A percentile compares a stretch with the other conserved stretches of the same genome.
Evolutionary conservation across 2,113 vertebrate genomes (phyloP).

Genomic region (Zosterops pallidus): DNA sequence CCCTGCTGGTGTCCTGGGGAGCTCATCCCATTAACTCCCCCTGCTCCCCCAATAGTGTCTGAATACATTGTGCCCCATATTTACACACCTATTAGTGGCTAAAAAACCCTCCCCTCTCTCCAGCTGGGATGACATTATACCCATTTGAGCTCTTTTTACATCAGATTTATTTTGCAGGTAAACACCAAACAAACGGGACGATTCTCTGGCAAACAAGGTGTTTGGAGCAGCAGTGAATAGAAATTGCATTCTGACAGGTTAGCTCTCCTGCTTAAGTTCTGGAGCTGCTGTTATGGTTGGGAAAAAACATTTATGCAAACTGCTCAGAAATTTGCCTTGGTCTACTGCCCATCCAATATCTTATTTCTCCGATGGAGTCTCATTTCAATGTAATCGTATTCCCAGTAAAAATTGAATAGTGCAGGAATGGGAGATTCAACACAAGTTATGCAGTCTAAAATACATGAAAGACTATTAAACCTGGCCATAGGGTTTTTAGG

Average conservation of each 20-base stretch:
- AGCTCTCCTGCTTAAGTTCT: neutral
- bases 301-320: conserved; percentile 61
- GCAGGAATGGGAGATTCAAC: conserved; percentile 10
- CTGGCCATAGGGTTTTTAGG: neutral
- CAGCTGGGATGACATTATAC: neutral
- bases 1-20: neutral
- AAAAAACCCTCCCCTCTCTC: neutral
- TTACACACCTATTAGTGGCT: neutral
- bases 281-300: conserved; percentile 1
- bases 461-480: conserved; percentile 28
- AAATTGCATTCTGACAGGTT: conserved; percentile 35
- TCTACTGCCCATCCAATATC: conserved; percentile 55
- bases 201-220: neutral
- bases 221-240: conserved; percentile 23
- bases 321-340: conserved; percentile 47
- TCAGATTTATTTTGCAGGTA: neutral
- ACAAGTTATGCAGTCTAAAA: conserved; percentile 37
- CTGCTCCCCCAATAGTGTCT: rapidly evolving
- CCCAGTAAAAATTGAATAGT: conserved; percentile 37
- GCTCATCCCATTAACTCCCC: neutral
- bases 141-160: neutral
- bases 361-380: conserved; percentile 49
- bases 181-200: neutral
- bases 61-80: neutral
- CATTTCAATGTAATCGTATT: conserved; percentile 67